These are phyloP conservation scores for Parauchenoglanis punctatus DNA, from an alignment of 2,797 vertebrate species.

Conservation along the genomic window DNA sequence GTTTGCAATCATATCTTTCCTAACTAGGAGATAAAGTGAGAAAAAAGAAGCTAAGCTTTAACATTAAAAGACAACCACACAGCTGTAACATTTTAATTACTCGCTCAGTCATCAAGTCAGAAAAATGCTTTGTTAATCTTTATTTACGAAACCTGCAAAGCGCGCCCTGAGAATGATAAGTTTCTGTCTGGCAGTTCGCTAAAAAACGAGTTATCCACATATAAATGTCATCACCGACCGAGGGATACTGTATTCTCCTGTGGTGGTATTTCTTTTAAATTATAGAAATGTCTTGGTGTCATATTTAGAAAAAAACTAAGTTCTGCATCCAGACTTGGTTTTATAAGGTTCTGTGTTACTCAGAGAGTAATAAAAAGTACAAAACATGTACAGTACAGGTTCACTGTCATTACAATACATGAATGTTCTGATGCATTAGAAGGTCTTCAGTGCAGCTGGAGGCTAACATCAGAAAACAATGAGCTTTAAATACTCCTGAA, in stretches of 20 bases:
- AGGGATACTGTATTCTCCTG: background rate
- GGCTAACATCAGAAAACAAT: background rate
- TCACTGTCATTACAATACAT: background rate
- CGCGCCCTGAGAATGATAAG: background rate
- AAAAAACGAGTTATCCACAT: background rate
- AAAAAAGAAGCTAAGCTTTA: background rate
- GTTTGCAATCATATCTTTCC: background rate
- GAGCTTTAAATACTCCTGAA: background rate
- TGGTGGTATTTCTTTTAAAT: background rate
- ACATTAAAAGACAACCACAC: background rate
- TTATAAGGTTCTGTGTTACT: background rate
- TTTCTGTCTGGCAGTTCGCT: background rate
- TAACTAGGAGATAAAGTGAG: background rate
- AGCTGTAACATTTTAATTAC: background rate
- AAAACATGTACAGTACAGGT: background rate
- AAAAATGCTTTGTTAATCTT: background rate
- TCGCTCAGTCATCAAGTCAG: too few relatives aligned
- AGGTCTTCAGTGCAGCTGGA: background rate
- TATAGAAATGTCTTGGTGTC: background rate
- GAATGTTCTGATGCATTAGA: background rate
- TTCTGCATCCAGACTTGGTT: background rate
- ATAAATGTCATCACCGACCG: background rate
- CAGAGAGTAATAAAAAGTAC: background rate
- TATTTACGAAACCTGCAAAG: background rate
- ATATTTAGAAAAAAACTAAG: background rate